Conservation (phyloP, 2,113 vertebrate genomes). For the Loxodonta africana region DNA sequence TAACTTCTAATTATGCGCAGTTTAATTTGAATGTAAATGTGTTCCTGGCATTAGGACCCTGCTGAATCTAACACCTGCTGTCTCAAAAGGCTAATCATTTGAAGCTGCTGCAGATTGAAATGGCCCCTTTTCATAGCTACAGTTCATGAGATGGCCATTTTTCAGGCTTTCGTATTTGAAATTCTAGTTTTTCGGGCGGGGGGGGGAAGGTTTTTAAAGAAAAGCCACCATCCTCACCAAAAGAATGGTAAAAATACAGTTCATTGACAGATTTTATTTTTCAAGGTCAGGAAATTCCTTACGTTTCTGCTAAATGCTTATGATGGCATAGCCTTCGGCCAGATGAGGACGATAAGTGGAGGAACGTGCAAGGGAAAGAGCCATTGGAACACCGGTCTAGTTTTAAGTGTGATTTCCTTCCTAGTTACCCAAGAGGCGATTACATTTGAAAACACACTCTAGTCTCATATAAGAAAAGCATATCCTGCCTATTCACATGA, state of each 20-base stretch:
- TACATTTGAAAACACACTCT: not conserved
- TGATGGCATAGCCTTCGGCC: not conserved
- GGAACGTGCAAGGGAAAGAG: not conserved
- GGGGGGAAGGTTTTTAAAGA: not conserved
- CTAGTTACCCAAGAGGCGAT: not conserved
- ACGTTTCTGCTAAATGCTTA: not conserved
- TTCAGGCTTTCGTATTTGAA: not conserved
- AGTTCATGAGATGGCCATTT: constrained; percentile 46
- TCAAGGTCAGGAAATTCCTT: not conserved
- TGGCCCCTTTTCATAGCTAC: not conserved
- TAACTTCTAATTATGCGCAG: constrained; percentile 64
- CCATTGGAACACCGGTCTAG: not conserved
- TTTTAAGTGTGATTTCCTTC: not conserved
- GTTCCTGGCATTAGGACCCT: constrained; percentile 74
- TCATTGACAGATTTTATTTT: constrained; percentile 23
- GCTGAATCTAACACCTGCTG: constrained; percentile 55
- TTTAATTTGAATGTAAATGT: constrained; percentile 78
- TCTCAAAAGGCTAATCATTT: constrained; percentile 56
- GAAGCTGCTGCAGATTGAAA: constrained; percentile 46
- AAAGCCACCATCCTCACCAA: not conserved
- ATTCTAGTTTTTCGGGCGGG: not conserved
- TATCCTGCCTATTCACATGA: not conserved
- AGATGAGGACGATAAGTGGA: not conserved
- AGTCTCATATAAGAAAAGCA: not conserved
- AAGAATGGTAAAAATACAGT: not conserved